phyloP scores from a whole-genome alignment of 2,888 invertebrate species.

The Zonitis immaculata region DNA sequence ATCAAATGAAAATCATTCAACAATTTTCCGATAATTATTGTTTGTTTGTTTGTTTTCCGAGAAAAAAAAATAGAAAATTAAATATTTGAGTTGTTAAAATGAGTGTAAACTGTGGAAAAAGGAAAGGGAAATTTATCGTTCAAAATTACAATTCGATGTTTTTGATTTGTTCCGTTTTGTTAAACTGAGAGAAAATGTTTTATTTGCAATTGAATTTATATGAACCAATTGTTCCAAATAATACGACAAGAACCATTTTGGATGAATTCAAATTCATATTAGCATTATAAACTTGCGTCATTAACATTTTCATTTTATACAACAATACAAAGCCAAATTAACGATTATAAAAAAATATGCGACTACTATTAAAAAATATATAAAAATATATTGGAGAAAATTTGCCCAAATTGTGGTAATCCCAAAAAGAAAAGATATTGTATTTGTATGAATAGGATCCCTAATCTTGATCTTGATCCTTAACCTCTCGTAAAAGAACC shows the following conservation, averaged over 20 bases:
- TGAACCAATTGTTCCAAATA: slow-evolving; percentile 5
- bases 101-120: slow-evolving; percentile 5
- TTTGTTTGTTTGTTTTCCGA: no score
- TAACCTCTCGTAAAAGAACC: no score
- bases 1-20: no score
- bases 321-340: neutral
- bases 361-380: no score
- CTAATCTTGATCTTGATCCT: no score
- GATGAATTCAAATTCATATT: neutral
- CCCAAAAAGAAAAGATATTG: no score
- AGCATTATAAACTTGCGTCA: neutral
- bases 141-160: neutral
- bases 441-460: no score
- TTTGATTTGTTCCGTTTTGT: slow-evolving; percentile 5
- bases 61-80: no score
- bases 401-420: no score
- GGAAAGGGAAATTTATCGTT: slow-evolving; percentile 3
- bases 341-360: no score
- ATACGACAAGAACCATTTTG: neutral
- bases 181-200: slow-evolving; percentile 11
- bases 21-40: no score
- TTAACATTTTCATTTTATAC: neutral
- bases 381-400: no score
- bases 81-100: slow-evolving; percentile 4
- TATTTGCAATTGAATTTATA: slow-evolving; percentile 8